These are phyloP conservation scores for Octomys mimax DNA, from an alignment of 2,797 vertebrate species.

Conservation along the genomic window DNA sequence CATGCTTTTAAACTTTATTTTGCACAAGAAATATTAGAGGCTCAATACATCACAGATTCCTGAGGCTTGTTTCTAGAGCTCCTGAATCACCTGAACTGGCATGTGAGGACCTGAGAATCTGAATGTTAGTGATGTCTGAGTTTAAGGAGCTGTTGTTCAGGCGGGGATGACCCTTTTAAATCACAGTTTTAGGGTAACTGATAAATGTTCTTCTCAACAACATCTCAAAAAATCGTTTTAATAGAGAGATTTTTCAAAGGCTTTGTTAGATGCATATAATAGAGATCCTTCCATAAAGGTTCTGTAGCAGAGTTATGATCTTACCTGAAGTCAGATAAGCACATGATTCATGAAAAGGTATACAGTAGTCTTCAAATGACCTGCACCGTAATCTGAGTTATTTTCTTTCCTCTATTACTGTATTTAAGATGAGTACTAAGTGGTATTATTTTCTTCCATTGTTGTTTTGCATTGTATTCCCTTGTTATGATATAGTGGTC, in stretches of 20 bases:
- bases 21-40: neutral
- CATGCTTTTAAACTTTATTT: neutral
- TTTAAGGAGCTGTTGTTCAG: neutral
- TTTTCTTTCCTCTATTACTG: neutral
- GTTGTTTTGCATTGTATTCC: neutral
- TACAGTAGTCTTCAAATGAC: neutral
- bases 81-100: neutral
- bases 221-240: neutral
- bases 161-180: neutral
- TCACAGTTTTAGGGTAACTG: neutral
- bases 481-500: neutral
- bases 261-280: neutral
- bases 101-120: neutral
- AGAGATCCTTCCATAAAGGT: neutral
- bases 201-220: neutral
- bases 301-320: neutral
- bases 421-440: neutral
- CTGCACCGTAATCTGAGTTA: neutral
- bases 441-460: neutral
- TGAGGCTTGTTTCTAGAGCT: neutral
- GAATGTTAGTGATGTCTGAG: neutral
- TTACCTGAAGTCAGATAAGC: neutral
- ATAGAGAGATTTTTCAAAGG: neutral
- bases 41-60: neutral
- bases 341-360: neutral